Evolutionary conservation across 2,113 vertebrate species (phyloP), one percentile per base, ranked within the genome.

Genomic region (Chaetodon trifascialis): DNA sequence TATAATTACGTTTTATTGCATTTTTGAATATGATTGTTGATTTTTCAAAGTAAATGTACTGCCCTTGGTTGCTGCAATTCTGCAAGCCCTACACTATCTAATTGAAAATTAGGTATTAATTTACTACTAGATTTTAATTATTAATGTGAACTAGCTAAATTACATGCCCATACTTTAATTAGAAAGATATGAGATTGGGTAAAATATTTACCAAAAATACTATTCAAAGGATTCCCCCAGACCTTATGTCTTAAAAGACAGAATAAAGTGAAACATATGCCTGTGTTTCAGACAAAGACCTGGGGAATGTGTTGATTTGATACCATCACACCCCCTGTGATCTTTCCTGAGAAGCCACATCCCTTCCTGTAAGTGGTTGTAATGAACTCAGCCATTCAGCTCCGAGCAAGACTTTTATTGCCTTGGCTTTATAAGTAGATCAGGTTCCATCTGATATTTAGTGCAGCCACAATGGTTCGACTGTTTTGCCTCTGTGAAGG

Each of bases 381-480:
- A 90, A 91, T 88, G 87, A 88, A 85, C 82, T 81, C 76, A 82
- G 63, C 80, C 83, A 81, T 88, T 89, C 75, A 82, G 80, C 80
- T 80, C 75, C 21, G 52, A 80, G 77, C 69, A 66, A 66, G 34
- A 81, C 90, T 90, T 81, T 79, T 66, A 90, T 91, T 88, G 86
- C 85, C 72, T 84, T 83, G 66, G 66, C 79, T 86, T 74, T 79
- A 77, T 71, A 75, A 80, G 76, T 83, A 88, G 88, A 93, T 92
- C 86, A 78, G 80, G 84, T 91, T 94, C 81, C 90, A 86, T 78
- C 49, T 83, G 70, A 86, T 80, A 74, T 69, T 51, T 72, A 62
- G 78, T 4, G 30, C 73, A 34, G 49, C 60, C 79, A 87, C 86
- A 88, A 85, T 90, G 73, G 64, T 81, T 82, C 0, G 14, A 79